These are phyloP conservation scores for Pachycephala philippinensis DNA, from an alignment of 2,113 vertebrate species.

Conservation along the genomic window DNA sequence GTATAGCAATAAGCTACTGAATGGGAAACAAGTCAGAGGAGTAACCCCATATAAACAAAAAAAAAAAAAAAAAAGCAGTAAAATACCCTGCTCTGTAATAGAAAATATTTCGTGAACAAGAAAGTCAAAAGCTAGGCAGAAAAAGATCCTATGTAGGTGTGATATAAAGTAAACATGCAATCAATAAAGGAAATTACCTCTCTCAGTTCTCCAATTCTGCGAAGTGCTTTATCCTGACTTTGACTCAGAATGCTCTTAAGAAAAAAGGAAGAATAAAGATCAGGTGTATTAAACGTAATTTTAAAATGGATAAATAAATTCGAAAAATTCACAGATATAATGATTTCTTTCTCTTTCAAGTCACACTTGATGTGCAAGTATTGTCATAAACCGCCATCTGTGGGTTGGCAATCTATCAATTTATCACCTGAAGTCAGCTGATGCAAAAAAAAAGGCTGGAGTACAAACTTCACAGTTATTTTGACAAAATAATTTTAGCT, in stretches of 20 bases:
- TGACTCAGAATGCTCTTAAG: slow-evolving; percentile 90
- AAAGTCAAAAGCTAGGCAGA: neutral
- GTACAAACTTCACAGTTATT: neutral
- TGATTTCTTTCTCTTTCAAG: neutral
- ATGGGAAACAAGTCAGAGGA: neutral
- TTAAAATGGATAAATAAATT: neutral
- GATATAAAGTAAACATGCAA: neutral
- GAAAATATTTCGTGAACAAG: neutral
- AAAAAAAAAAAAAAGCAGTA: neutral
- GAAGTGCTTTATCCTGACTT: slow-evolving; percentile 95
- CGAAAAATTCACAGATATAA: neutral
- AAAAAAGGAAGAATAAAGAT: neutral
- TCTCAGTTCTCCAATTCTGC: slow-evolving; percentile 91
- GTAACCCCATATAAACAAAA: neutral
- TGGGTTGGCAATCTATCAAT: neutral
- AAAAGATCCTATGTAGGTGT: neutral
- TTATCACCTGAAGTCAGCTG: neutral
- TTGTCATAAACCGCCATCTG: neutral
- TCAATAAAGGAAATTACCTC: slow-evolving; percentile 76
- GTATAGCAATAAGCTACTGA: neutral
- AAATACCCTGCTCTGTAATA: neutral
- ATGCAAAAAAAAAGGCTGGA: neutral
- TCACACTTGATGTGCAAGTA: neutral
- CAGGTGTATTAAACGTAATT: neutral
- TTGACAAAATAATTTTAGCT: neutral